Base-by-base conservation (phyloP, 2,888 invertebrate genomes). In the Spisula subtruncata region DNA sequence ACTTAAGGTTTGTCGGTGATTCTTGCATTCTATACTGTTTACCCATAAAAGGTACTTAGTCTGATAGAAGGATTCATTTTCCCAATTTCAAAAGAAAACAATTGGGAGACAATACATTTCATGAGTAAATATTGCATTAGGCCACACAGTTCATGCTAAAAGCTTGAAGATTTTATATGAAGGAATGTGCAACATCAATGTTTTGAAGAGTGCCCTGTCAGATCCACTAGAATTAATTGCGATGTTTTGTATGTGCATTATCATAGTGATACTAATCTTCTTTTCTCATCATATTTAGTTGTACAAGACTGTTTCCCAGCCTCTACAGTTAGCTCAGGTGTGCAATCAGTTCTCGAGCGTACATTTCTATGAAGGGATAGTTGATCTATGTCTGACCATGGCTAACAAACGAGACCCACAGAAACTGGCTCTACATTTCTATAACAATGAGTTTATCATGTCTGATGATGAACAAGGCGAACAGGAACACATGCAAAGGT, bases 231-330 rank as follows among this genome's bases (percentile, higher is more conserved):
- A 0, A 56, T 56, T 4, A 1, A 6, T 56, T 20, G 56, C 6
- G 0, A 18, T 56, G 56, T 56, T 20, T 6, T 56, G 56, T 54
- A 54, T 56, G 56, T 56, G 20, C 20, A 56, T 56, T n/a, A 6
- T 56, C n/a, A 56, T 6, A 0, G 20, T 10, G 20, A 20, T 6
- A 2, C 12, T 56, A n/a, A 20, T 71, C 6, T 2, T 41, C 41
- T 41, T 41, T 8, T 41, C 41, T 41, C 29, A 8, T 66, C 25
- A 51, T 75, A 86, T 91, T 48, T 93, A 96, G 94, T 97, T 99
- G 66, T 99, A 98, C 96, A 98, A 98, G 97, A 98, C 98, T 96
- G 98, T 99, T 32, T 98, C 98, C 0, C 98, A 98, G 0, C 98
- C 98, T 94, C 97, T 99, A 48, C 98, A 99, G 96, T 97, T 99